Evolutionary conservation across 2,888 invertebrate species (phyloP).

Genomic region (Ephialtes manifestator): DNA sequence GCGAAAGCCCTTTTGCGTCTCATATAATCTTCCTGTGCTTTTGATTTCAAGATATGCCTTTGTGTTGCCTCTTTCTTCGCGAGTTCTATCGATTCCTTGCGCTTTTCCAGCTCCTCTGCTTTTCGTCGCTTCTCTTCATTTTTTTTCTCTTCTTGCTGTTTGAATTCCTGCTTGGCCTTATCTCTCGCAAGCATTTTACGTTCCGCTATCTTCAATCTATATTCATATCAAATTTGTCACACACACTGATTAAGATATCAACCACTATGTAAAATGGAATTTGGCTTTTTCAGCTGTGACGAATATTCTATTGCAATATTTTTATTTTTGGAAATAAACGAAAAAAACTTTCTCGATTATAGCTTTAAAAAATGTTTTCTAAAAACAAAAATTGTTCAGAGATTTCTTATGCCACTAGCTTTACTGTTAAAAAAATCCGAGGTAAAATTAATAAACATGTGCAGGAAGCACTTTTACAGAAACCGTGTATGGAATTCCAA

Average conservation of each 20-base stretch:
- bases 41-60: constrained; percentile 57
- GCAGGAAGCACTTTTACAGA: too few relatives aligned
- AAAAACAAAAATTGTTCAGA: too few relatives aligned
- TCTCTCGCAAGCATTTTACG: constrained; percentile 56
- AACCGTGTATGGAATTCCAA: too few relatives aligned
- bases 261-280: neutral
- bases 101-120: constrained; percentile 24
- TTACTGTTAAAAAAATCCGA: too few relatives aligned
- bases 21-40: constrained; percentile 64
- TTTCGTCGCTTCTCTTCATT: constrained; percentile 54
- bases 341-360: too few relatives aligned
- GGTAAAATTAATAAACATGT: too few relatives aligned
- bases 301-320: neutral
- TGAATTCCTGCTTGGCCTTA: constrained; percentile 48
- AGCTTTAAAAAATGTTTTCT: too few relatives aligned
- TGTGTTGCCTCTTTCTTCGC: constrained; percentile 58
- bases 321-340: too few relatives aligned
- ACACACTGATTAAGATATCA: constrained; percentile 9
- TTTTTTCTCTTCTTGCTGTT: constrained; percentile 44
- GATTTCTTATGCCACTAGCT: too few relatives aligned
- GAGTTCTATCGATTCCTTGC: constrained; percentile 56
- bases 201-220: constrained; percentile 56
- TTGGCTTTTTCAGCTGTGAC: neutral
- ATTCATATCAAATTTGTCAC: neutral
- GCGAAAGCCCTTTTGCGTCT: constrained; percentile 67